A percentile compares a stretch with the other conserved stretches of the same genome.
Evolutionary conservation across 2,113 vertebrate genomes (phyloP).

Genomic region (Poeciliopsis turrubarensis): DNA sequence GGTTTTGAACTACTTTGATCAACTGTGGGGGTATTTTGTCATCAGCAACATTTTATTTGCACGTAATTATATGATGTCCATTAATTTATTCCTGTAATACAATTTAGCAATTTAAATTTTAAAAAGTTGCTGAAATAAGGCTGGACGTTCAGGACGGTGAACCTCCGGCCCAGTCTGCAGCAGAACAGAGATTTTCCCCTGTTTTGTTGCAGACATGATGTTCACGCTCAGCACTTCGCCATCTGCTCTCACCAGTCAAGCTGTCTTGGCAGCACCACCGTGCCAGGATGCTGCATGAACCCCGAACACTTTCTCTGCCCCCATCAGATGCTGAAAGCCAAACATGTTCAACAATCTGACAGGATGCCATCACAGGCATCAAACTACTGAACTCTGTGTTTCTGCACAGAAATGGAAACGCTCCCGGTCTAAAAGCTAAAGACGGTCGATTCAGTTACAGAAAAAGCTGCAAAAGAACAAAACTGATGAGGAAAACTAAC

Average conservation of each 20-base stretch:
- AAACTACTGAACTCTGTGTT: constrained; percentile 9
- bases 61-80: too few relatives aligned
- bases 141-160: background rate
- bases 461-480: too few relatives aligned
- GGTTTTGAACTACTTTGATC: too few relatives aligned
- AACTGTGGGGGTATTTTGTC: too few relatives aligned
- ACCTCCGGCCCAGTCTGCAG: background rate
- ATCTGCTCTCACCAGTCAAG: constrained; percentile 75
- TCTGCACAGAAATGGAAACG: background rate
- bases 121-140: too few relatives aligned
- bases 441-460: too few relatives aligned
- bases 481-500: too few relatives aligned
- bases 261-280: constrained; percentile 66
- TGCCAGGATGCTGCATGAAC: constrained; percentile 57
- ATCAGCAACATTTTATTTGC: too few relatives aligned
- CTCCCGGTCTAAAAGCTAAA: background rate
- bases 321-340: constrained; percentile 15
- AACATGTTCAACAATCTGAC: constrained; percentile 13
- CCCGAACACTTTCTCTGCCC: constrained; percentile 7
- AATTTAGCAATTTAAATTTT: too few relatives aligned
- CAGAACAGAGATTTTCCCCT: constrained; percentile 15
- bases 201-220: constrained; percentile 10
- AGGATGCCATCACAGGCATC: constrained; percentile 34
- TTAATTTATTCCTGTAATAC: too few relatives aligned
- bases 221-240: constrained; percentile 45